Conservation (phyloP, 2,797 vertebrate species). For the Pteronotus mesoamericanus region DNA sequence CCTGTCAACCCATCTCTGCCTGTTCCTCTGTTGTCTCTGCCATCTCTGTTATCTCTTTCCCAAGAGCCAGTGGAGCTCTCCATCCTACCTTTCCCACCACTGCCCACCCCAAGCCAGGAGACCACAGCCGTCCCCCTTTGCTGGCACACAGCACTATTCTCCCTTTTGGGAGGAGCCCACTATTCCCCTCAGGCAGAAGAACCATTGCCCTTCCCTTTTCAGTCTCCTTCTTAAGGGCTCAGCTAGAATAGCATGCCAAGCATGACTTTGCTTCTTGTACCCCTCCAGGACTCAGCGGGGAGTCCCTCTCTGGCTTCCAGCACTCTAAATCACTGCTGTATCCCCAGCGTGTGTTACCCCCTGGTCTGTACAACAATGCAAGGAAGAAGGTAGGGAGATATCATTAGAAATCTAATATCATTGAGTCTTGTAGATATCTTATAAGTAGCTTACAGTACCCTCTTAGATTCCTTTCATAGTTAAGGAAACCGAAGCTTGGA, state of each 20-base stretch:
- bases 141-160: not conserved
- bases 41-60: not conserved
- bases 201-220: not conserved
- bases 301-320: not conserved
- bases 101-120: not conserved
- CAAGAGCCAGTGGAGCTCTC: not conserved
- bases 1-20: not conserved
- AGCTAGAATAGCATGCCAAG: not conserved
- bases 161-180: not conserved
- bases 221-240: not conserved
- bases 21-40: not conserved
- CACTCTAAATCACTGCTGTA: not conserved
- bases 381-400: not conserved
- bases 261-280: not conserved
- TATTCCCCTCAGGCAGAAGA: not conserved
- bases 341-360: rapidly evolving
- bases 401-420: not conserved
- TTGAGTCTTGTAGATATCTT: not conserved
- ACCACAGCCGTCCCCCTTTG: not conserved
- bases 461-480: not conserved
- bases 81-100: not conserved
- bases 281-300: no score
- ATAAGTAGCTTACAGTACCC: not conserved
- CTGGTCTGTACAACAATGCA: not conserved
- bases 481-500: not conserved